Evolutionary conservation across 53 echinoderm and acorn worm species (phyloP), one percentile per base, ranked within the genome.

Genomic region (Henricia sp.): DNA sequence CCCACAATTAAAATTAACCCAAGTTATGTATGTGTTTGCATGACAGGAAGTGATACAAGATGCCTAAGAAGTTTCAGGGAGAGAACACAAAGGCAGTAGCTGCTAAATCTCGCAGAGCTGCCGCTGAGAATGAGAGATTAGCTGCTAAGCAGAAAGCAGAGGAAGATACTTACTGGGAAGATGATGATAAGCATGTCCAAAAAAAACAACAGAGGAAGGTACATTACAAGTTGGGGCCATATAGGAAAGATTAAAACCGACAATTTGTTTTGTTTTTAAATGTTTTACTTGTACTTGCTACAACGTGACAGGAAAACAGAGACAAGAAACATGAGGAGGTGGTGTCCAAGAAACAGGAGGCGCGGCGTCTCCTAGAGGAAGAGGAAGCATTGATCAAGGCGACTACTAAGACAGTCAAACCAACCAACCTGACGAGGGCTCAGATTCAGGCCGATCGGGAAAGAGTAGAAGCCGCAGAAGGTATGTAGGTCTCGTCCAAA

Each of bases 51-150:
- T 24, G 28, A 21, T n/a, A n/a, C n/a, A 71, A 41, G 83, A 97
- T 97, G 97, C 97, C 99, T 13, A 99, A 99, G 74, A 99, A 99
- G 70, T 94, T 95, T 30, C 90, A 88, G 38, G 94, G 92, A 86
- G 99, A 99, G 68, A 99, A 99, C 76, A 82, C 92, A 53, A 99
- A 99, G 82, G 92, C 99, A 1, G 94, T 60, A 13, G 91, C 75
- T 20, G 99, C 99, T 63, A 71, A 74, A 39, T 91, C 92, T 1
- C 92, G 99, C 86, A 99, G 95, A 52, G 99, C 94, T 17, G 94
- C 92, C 38, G 89, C 89, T 21, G 84, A 88, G 68, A 78, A 84
- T 5, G 67, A 51, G 12, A 92, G 89, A 24, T 57, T 75, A 13
- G 76, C 91, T 4, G 83, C 77, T 32, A 70, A 70, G 33, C 80